Conservation (phyloP, 2,113 vertebrate species). For the Campylomormyrus tamandua region DNA sequence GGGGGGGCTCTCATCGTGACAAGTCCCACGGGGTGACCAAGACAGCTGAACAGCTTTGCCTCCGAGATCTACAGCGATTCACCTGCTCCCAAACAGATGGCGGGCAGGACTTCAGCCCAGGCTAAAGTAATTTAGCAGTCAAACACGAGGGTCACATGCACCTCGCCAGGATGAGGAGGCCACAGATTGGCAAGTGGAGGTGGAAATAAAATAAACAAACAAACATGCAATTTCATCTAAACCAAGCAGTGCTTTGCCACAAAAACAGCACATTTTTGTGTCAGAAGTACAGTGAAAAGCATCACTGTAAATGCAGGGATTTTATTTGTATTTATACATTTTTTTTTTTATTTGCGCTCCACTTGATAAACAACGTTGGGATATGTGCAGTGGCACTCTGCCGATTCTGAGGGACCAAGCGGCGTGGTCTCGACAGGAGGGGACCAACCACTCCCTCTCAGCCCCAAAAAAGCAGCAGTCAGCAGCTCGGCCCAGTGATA, state of each 20-base stretch:
- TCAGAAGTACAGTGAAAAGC: background rate
- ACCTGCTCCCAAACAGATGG: constrained; percentile 22
- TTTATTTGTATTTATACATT: background rate
- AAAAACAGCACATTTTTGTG: background rate
- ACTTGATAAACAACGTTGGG: background rate
- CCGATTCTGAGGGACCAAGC: background rate
- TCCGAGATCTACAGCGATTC: constrained; percentile 15
- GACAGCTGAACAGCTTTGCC: constrained; percentile 23
- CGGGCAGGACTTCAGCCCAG: background rate
- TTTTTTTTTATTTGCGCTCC: background rate
- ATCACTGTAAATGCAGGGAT: background rate
- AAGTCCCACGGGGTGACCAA: background rate
- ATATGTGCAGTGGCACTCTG: background rate
- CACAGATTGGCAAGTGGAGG: background rate
- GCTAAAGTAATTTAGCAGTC: constrained; percentile 20
- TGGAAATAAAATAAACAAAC: background rate
- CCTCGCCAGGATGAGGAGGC: background rate
- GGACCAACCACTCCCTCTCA: constrained; percentile 1
- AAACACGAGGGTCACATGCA: constrained; percentile 10
- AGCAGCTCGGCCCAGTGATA: background rate
- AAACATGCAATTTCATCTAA: background rate
- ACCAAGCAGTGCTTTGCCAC: background rate
- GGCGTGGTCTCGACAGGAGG: background rate
- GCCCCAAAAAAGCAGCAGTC: constrained; percentile 13
- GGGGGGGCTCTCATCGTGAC: background rate